These are phyloP conservation scores for Platerodrilus igneus DNA, from an alignment of 2,888 invertebrate genomes.

Conservation along the genomic window DNA sequence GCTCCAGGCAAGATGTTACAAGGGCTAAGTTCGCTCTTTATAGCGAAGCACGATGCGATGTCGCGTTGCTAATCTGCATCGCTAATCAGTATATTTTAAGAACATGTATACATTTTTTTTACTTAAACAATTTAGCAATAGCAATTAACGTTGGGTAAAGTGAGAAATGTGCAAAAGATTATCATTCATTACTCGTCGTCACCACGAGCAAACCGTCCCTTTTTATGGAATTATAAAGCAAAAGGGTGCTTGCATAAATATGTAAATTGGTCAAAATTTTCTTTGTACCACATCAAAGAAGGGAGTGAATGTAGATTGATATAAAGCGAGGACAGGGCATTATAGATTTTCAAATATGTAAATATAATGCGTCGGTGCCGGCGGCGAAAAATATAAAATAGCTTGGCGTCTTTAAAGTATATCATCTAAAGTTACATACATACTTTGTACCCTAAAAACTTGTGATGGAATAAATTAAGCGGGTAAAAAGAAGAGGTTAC, in stretches of 20 bases:
- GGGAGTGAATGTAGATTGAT: conserved; percentile 34
- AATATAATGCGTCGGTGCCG: conserved; percentile 23
- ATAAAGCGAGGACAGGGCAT: conserved; percentile 33
- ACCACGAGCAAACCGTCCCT: conserved; percentile 11
- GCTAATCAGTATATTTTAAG: conserved; percentile 20
- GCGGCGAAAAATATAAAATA: conserved; percentile 15
- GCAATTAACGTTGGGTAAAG: background rate
- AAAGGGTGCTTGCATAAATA: conserved; percentile 32
- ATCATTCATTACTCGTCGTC: conserved; percentile 7
- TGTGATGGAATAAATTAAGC: no score
- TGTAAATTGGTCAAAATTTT: conserved; percentile 40
- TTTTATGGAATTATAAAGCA: conserved; percentile 21
- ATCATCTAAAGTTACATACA: no score
- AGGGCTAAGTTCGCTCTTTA: conserved; percentile 21
- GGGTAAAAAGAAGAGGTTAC: no score
- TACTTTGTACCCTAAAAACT: no score
- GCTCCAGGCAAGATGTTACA: conserved; percentile 21
- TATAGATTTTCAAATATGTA: conserved; percentile 32
- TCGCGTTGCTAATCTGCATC: conserved; percentile 21
- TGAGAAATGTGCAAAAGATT: conserved; percentile 6
- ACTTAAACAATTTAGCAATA: background rate
- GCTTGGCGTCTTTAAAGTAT: no score
- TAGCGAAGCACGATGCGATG: conserved; percentile 15
- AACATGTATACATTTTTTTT: conserved; percentile 8
- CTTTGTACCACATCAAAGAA: conserved; percentile 36